Conservation (phyloP, 2,888 invertebrate species). For the Sphaerophoria rueppellii region DNA sequence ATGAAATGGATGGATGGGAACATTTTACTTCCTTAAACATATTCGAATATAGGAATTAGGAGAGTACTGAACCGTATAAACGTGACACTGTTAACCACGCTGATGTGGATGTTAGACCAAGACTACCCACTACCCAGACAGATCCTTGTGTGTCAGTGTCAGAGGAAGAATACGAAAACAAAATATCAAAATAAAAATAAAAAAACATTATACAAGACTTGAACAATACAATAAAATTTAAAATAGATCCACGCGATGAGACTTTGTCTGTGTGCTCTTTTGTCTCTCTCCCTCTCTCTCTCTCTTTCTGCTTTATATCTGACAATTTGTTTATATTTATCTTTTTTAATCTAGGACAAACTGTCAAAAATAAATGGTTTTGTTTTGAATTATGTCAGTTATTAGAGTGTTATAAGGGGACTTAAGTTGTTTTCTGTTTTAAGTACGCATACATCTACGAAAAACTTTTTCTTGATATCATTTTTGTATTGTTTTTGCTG, state of each 20-base stretch:
- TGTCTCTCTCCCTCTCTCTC: background rate
- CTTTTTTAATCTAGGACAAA: constrained; percentile 68
- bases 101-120: constrained; percentile 14
- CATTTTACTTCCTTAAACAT: too few relatives aligned
- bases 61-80: constrained; percentile 40
- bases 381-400: constrained; percentile 34
- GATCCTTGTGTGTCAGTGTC: constrained; percentile 1
- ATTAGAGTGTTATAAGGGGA: constrained; percentile 4
- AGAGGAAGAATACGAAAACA: background rate
- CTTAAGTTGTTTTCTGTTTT: constrained; percentile 2
- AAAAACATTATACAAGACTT: constrained; percentile 51
- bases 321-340: constrained; percentile 62
- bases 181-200: background rate
- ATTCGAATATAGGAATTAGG: background rate
- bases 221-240: constrained; percentile 56
- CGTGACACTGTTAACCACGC: constrained; percentile 51
- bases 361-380: constrained; percentile 58
- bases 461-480: background rate
- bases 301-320: constrained; percentile 13
- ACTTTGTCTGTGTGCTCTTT: background rate
- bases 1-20: too few relatives aligned
- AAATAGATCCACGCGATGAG: background rate
- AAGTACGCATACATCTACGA: constrained; percentile 4
- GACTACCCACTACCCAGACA: background rate
- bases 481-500: background rate